Base-by-base conservation (phyloP, 2,113 vertebrate species). In the Pseudorhombus dupliciocellatus region DNA sequence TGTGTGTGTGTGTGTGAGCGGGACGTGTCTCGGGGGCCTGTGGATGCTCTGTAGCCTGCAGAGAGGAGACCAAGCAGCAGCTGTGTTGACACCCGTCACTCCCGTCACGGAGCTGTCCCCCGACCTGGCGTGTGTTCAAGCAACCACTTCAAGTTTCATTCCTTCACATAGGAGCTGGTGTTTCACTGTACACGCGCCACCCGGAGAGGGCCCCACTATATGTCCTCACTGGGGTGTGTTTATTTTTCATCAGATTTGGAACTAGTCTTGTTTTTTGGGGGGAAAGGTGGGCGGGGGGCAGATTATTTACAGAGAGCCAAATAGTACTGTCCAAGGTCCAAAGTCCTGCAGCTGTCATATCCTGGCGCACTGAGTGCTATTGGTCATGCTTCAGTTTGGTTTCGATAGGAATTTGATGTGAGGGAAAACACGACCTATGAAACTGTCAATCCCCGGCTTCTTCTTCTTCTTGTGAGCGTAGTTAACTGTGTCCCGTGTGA, bases 291-390 rank as follows among this genome's bases (percentile, higher is more conserved):
- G 69, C 75, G 24, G 60, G 75, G 55, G 60, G 76, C 58, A 74
- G 71, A 89, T 91, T 70, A 88, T 91, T 90, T 88, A 90, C 88
- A 87, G 83, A 61, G 54, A 44, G 63, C 72, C 70, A 83, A 54
- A 85, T 54, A 76, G 20, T 66, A 30, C 72, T 12, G 68, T 89
- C 86, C 87, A 89, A 86, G 58, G 85, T 90, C 87, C 52, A 84
- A 90, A 91, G 86, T 89, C 70, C 75, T 88, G 82, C 84, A 87
- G 88, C 84, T 90, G 88, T 86, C 77, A 81, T 69, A 76, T 65
- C 51, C 66, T 53, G 56, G 2, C 59, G 31, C 56, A 76, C 54
- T 20, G 54, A 56, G 28, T 7, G 21, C 8, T 8, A 52, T 76
- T 84, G 71, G 83, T 77, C 79, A 84, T 80, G 79, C 75, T 82